Evolutionary conservation across 2,113 vertebrate genomes (phyloP), one percentile per base, ranked within the genome.

Genomic region (Semnopithecus entellus): DNA sequence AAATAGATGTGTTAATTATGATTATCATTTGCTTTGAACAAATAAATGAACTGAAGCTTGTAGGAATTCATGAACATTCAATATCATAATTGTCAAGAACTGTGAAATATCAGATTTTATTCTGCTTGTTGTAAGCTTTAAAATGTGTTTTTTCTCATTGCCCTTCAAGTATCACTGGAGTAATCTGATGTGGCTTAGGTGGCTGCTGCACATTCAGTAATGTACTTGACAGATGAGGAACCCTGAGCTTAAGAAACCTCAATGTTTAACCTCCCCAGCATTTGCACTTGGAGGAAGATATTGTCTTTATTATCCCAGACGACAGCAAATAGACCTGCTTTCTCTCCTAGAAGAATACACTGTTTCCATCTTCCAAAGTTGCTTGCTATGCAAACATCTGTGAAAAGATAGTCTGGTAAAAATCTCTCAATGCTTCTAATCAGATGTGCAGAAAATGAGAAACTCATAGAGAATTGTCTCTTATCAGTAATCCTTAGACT

Each of bases 41-140:
- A 91, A 68, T 70, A 93, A 70, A 70, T 48, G 4, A 64, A 83
- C 8, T 79, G 5, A 81, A 72, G 9, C 57, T 76, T 32, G 17
- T 76, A 95, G 40, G 85, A 81, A n/a, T 92, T 87, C 14, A 40
- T 89, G 66, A 94, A 48, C 55, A 10, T 93, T 78, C 45, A 75
- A 5, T 93, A 2, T 76, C 64, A 85, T 81, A 57, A 84, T 55
- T 90, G 18, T 55, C 18, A 96, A 92, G 25, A 90, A 68, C 6
- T 48, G 1, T 84, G 45, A 61, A 92, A 78, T 82, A 18, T 85
- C 20, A 84, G 52, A 75, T 88, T 90, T 92, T 57, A 59, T 18
- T 3, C 22, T 92, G 10, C 32, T 82, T 78, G 45, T 82, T 78
- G 45, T 6, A 81, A 75, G 5, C 35, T 72, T 81, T 61, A 30